Evolutionary conservation across 2,113 vertebrate species (phyloP), one percentile per base, ranked within the genome.

Genomic region (Oreochromis spilurus): DNA sequence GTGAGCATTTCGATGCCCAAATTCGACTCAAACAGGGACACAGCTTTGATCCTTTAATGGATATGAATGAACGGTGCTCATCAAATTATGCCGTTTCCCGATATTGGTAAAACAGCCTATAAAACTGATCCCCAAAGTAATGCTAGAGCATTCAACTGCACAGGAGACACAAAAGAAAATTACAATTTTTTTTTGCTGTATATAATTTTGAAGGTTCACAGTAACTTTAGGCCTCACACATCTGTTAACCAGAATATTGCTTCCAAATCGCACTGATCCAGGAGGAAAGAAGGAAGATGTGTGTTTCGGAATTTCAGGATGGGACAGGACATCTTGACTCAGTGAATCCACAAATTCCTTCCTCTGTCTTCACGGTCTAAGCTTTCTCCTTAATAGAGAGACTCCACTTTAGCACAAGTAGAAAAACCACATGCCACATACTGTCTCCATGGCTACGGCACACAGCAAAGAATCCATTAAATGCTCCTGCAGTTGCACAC

Each of bases 381-480:
- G 81, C 62, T 83, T 87, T 81, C 9, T 89, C 54, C 75, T 89
- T 77, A 91, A 86, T 29, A 84, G 86, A 79, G 45, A 70, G 40
- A 67, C 90, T 54, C 83, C 10, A 81, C 92, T 92, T 94, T 54
- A 88, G 84, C 89, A 36, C 88, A 89, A 91, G 85, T 88, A 80
- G 72, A 85, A 92, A 91, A 91, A 86, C 84, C 85, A 92, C 94
- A 95, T 94, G 91, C 95, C 95, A 93, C 88, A 88, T 92, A 86
- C 92, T 92, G 95, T 96, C 95, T 94, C 95, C 93, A 95, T 96
- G 94, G 90, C 93, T 93, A 96, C 95, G 87, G 89, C 93, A 91
- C 92, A 93, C 91, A 94, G 94, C 90, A 89, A 90, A 88, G 89
- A 84, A 90, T 89, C 90, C 92, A 92, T 87, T 83, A 89, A 93